phyloP scores from a whole-genome alignment of 2,113 vertebrate species.

The Xiphorhynchus elegans region DNA sequence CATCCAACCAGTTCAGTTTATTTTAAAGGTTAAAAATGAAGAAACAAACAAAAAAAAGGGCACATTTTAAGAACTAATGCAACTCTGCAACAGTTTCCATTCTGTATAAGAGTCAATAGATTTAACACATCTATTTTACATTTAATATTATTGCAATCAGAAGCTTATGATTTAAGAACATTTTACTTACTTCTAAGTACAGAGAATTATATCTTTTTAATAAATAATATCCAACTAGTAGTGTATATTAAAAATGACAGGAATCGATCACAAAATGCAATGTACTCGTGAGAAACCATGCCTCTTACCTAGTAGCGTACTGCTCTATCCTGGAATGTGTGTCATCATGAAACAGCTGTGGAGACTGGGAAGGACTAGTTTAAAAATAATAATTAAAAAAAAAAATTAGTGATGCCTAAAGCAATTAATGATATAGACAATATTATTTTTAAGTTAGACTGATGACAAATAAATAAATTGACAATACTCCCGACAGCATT shows the following conservation, averaged over 20 bases:
- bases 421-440: neutral
- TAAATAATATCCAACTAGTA: neutral
- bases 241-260: neutral
- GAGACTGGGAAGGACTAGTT: constrained; percentile 88
- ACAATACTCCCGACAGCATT: neutral
- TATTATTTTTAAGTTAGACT: constrained; percentile 8
- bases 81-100: neutral
- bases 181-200: neutral
- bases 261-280: neutral
- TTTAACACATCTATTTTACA: neutral
- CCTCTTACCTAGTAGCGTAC: constrained; percentile 90
- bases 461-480: neutral
- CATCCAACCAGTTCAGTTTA: neutral
- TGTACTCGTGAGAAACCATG: neutral
- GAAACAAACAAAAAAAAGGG: neutral
- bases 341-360: constrained; percentile 93
- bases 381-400: neutral
- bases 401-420: neutral
- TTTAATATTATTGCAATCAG: neutral
- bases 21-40: neutral
- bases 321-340: constrained; percentile 97
- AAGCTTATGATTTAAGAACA: neutral
- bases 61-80: neutral
- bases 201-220: neutral
- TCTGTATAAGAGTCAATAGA: neutral